Evolutionary conservation across 2,797 vertebrate genomes (phyloP), one percentile per base, ranked within the genome.

Genomic region (Tapera naevia): DNA sequence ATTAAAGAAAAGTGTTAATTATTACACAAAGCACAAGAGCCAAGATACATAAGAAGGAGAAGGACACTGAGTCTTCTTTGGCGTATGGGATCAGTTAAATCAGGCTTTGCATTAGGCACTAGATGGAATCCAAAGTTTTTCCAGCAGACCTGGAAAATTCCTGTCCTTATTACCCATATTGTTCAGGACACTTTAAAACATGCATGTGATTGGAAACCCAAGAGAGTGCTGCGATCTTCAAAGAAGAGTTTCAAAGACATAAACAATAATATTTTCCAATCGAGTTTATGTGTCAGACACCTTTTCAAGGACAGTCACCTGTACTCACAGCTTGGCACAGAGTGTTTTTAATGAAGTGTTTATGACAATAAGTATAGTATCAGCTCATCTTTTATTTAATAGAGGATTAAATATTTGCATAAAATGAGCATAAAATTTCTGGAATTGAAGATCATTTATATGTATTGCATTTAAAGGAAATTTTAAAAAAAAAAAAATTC

Each of bases 331-430:
- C 22, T 48, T 48, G 46, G 23, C 46, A 48, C 22, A 48, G 4
- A 61, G 4, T 78, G 14, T 83, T 30, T 71, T 94, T 65, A 88
- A 75, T 91, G 43, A 92, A 88, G 22, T 81, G 22, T 22, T 81
- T 93, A 58, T 78, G 46, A 46, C 48, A 93, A 23, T 73, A 86
- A 73, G 13, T 37, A 65, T 39, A 74, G 41, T 21, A 65, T 73
- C 41, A 70, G 39, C 48, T 92, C 65, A 76, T 80, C 45, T 94
- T 95, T 89, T 81, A 83, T 95, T 81, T 78, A 93, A 92, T 4
- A 80, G 18, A 48, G 35, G 13, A 74, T 70, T 86, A 71, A 91
- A 93, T 86, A 90, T 57, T 89, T 73, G 54, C 84, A 65, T 84
- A 76, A 95, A 86, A 58, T 71, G 3, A 91, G 21, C 13, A 79